A percentile compares a stretch with the other conserved stretches of the same genome.
These are phyloP conservation scores for Cepphus grylle DNA, from an alignment of 2,113 vertebrate species.

Conservation along the genomic window DNA sequence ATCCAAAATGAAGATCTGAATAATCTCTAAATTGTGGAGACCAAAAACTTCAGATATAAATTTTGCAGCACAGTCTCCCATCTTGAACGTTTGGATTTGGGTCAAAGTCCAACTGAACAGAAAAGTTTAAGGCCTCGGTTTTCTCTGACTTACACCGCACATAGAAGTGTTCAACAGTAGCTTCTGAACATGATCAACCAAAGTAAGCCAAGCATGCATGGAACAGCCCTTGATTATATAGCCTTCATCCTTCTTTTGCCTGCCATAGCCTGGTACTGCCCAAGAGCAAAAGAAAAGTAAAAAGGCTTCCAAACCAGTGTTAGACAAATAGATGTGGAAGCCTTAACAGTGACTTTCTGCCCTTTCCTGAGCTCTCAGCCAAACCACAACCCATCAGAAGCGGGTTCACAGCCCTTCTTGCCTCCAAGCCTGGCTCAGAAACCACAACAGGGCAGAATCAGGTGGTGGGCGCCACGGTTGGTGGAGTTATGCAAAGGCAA, in stretches of 20 bases:
- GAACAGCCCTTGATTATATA: not conserved
- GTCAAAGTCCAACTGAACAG: not conserved
- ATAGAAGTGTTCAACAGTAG: not conserved
- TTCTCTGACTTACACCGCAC: not conserved
- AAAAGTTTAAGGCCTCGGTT: not conserved
- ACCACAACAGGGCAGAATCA: not conserved
- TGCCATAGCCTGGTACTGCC: not conserved
- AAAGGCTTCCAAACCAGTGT: not conserved
- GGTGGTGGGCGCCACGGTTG: fast-evolving
- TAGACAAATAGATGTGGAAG: not conserved
- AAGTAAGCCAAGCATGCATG: not conserved
- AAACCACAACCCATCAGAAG: not conserved
- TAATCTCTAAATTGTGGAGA: not conserved
- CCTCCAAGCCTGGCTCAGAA: not conserved
- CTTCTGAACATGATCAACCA: not conserved
- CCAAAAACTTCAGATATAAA: not conserved
- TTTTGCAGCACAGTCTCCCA: not conserved
- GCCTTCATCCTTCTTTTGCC: not conserved
- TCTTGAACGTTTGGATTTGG: not conserved
- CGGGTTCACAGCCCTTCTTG: not conserved
- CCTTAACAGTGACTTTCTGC: not conserved
- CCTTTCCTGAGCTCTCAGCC: not conserved
- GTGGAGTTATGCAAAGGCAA: not conserved
- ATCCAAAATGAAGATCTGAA: not conserved
- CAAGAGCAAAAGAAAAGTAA: not conserved